Base-by-base conservation (phyloP, 1,140 invertebrate genomes). In the Cylas formicarius region DNA sequence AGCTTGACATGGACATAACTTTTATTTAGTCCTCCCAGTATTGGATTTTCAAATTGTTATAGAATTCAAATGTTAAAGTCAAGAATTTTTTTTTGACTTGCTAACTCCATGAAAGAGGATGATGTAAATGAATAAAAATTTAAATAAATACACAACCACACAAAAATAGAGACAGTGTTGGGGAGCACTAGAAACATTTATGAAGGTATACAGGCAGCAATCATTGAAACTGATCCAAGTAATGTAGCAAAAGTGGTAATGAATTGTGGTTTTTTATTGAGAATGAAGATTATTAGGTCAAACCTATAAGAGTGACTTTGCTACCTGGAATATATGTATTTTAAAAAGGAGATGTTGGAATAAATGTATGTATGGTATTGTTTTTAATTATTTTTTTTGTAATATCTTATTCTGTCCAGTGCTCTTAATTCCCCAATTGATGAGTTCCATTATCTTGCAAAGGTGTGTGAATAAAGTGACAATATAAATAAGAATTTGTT, bases 221-320 rank as follows among this genome's bases (percentile, higher is more conserved):
- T 80, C 21, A 69, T 86, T 31, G 73, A 83, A 66, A 67, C 86
- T 14, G 54, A 72, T 43, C 81, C 82, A 0, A 56, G 70, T n/a
- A 63, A n/a, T n/a, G n/a, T n/a, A n/a, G 64, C 21, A 23, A 37
- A 17, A 62, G 55, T 21, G 55, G 67, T 23, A 67, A 72, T 11
- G 33, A 78, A 44, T 66, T 70, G 26, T 76, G 70, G 55, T 77
- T 79, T 61, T 84, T 79, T 9, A 89, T 90, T 38, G 87, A 90
- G 48, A 82, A 80, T 53, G 86, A 90, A 67, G 79, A 85, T 55
- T 89, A 82, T 69, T 86, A 89, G 62, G 71, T 86, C 8, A 85
- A 82, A 57, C 77, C 84, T 10, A 71, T 90, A 21, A 79, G 77
- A 70, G 71, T 90, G 33, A 82, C 80, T 48, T 63, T 88, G 53